Evolutionary conservation across 2,888 invertebrate species (phyloP).

Genomic region (Erynnis tages): DNA sequence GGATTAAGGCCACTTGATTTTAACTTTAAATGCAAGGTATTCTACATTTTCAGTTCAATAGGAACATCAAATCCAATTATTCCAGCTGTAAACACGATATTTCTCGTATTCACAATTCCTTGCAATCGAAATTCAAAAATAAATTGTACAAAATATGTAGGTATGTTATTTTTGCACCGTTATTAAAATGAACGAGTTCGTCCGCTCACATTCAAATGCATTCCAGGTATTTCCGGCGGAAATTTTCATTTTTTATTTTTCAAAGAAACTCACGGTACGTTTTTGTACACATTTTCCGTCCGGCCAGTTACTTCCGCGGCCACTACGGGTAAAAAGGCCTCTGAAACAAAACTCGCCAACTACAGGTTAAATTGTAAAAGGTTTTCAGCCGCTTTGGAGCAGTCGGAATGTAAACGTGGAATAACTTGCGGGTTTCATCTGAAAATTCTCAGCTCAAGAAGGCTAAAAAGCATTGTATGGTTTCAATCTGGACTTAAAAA

Average conservation of each 20-base stretch:
- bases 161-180: background rate
- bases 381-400: conserved; percentile 10
- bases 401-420: conserved; percentile 5
- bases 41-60: no score
- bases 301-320: conserved; percentile 16
- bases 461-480: no score
- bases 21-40: no score
- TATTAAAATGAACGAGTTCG: background rate
- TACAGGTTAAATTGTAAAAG: conserved; percentile 23
- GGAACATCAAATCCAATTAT: no score
- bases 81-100: no score
- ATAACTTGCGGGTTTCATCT: conserved; percentile 4
- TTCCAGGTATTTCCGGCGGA: background rate
- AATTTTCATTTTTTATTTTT: conserved; percentile 1
- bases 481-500: no score
- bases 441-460: conserved; percentile 6
- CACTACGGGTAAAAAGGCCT: conserved; percentile 10
- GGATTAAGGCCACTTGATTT: no score
- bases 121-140: no score
- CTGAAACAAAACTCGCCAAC: conserved; percentile 20
- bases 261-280: conserved; percentile 13
- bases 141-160: no score
- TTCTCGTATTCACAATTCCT: no score
- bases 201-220: no score
- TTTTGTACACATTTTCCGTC: conserved; percentile 11